These are phyloP conservation scores for Solenopsis invicta DNA, from an alignment of 1,140 invertebrate genomes.

Conservation along the genomic window DNA sequence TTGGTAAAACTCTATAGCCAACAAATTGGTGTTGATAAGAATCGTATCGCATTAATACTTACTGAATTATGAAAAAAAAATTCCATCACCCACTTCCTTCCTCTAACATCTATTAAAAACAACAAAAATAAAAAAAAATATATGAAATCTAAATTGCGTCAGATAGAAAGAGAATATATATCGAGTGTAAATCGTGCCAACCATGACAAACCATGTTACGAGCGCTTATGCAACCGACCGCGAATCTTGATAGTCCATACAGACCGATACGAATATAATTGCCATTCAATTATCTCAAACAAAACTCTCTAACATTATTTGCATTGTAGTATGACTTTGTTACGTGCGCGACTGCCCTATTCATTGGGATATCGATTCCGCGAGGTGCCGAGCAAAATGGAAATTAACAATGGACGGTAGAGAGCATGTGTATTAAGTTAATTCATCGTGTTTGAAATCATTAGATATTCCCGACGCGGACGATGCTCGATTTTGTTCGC, in stretches of 20 bases:
- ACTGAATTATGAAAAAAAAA: too few relatives aligned
- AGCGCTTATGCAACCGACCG: slow-evolving; percentile 25
- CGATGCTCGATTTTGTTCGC: neutral
- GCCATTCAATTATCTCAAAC: slow-evolving; percentile 40
- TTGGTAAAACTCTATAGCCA: too few relatives aligned
- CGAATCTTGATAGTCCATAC: neutral
- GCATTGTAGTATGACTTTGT: slow-evolving; percentile 14
- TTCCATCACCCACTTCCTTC: too few relatives aligned
- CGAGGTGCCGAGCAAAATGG: neutral
- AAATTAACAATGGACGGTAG: neutral
- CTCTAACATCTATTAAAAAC: too few relatives aligned
- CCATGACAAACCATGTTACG: slow-evolving; percentile 27
- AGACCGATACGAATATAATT: slow-evolving; percentile 26
- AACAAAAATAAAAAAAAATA: too few relatives aligned
- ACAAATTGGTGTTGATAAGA: too few relatives aligned
- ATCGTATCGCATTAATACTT: too few relatives aligned
- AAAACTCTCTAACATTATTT: slow-evolving; percentile 38
- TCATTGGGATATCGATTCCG: slow-evolving; percentile 16
- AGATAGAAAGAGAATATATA: neutral
- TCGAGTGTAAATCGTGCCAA: neutral
- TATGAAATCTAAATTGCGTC: too few relatives aligned
- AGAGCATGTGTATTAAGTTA: neutral
- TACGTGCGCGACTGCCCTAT: neutral
- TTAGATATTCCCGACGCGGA: neutral
- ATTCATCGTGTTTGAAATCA: neutral